Conservation (phyloP, 2,113 vertebrate genomes). For the Pygoscelis antarcticus region DNA sequence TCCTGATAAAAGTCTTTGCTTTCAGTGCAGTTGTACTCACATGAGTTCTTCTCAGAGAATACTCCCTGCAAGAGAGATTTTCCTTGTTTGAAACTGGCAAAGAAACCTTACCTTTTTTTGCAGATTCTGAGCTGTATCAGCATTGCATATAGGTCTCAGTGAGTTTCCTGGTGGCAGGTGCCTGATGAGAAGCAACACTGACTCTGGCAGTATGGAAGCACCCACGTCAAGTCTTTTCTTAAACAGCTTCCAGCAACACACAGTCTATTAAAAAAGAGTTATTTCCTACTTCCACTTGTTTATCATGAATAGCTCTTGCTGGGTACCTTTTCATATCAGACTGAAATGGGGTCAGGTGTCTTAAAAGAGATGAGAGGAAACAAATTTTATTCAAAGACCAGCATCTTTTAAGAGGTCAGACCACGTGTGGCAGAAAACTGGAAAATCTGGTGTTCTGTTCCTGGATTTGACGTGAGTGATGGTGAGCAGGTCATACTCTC, state of each 20-base stretch:
- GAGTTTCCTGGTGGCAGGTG: neutral
- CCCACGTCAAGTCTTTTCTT: neutral
- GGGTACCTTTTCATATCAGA: neutral
- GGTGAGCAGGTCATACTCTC: neutral
- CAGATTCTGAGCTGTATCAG: neutral
- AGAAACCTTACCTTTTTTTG: neutral
- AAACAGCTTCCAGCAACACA: neutral
- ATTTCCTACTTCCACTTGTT: neutral
- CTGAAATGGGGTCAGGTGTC: neutral
- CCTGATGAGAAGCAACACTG: neutral
- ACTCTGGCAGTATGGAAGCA: neutral
- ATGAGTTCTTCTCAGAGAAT: neutral
- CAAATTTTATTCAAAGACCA: neutral
- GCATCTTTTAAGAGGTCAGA: neutral
- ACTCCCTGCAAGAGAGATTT: neutral
- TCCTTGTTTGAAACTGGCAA: neutral
- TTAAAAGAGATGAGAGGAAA: neutral
- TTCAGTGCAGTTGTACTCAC: neutral
- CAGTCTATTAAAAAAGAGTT: neutral
- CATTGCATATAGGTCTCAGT: neutral
- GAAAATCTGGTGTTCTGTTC: neutral
- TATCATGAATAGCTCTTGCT: neutral
- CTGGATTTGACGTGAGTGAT: neutral
- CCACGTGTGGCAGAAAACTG: neutral
- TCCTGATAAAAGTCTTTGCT: neutral